Base-by-base conservation (phyloP, 2,113 vertebrate species). In the Cyanocitta stelleri region DNA sequence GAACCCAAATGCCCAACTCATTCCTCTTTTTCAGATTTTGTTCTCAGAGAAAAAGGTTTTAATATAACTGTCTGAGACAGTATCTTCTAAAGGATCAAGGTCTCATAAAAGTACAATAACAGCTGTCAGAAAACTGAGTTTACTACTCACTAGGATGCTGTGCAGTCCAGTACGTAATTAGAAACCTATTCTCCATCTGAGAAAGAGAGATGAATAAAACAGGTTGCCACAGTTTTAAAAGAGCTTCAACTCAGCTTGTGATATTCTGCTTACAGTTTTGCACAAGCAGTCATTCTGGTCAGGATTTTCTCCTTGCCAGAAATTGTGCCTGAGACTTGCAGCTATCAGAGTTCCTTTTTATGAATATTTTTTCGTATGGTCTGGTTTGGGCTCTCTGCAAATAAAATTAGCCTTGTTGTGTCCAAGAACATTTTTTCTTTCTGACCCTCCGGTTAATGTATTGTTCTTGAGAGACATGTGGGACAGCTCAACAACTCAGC, bases 131-230 rank as follows among this genome's bases (percentile, higher is more conserved):
- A 96, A 89, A 97, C 90, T 76, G 75, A 95, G 92, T 89, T 87
- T 91, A 39, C 68, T 85, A 80, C 64, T 92, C 48, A 63, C 80
- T 82, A 83, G 84, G 92, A 93, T 82, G 77, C 56, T 92, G 43
- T 83, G 88, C 41, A 87, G 79, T 93, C 93, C 92, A 96, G 59
- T 85, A 87, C 44, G 71, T 97, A 97, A 98, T 97, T 97, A 98
- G 92, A 63, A 66, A 86, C 92, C 67, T 96, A 96, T 91, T 95
- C 32, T 4, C 75, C 83, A 29, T 95, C 88, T 93, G 89, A 92
- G 23, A 20, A 94, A 94, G 59, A 93, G 76, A 85, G 62, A 77
- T 67, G 67, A 96, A 89, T 96, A 81, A 95, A 95, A 80, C 83
- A 87, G 44, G 67, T 95, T 41, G 7, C 56, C 44, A 93, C 43